phyloP scores from a whole-genome alignment of 2,888 invertebrate genomes.

The Gymnocheta viridis region DNA sequence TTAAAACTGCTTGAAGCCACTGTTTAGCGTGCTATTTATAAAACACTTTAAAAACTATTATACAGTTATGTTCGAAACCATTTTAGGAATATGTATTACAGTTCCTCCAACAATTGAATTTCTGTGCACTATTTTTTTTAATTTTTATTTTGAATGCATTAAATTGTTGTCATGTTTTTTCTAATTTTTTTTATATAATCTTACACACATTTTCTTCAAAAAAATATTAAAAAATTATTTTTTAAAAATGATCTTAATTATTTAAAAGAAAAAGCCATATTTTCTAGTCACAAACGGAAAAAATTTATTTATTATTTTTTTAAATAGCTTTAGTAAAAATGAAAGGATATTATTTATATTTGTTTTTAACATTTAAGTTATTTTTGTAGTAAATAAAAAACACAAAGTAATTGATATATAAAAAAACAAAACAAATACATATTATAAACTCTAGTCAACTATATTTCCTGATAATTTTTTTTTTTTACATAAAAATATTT shows the following conservation, averaged over 20 bases:
- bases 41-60: too few species aligned
- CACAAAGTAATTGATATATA: constrained; percentile 12
- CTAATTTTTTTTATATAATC: not conserved
- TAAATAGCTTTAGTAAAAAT: constrained; percentile 36
- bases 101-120: not conserved
- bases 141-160: not conserved
- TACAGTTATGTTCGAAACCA: too few species aligned
- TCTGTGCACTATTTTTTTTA: not conserved
- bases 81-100: not conserved
- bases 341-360: constrained; percentile 59
- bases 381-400: constrained; percentile 47
- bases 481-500: constrained; percentile 30
- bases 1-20: too few species aligned
- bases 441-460: constrained; percentile 61
- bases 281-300: constrained; percentile 73
- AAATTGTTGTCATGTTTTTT: not conserved
- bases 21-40: too few species aligned
- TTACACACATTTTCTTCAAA: constrained; percentile 49
- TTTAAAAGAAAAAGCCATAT: constrained; percentile 34
- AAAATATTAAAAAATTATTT: constrained; percentile 17
- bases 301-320: constrained; percentile 25
- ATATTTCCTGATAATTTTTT: constrained; percentile 19
- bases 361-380: constrained; percentile 58
- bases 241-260: constrained; percentile 64
- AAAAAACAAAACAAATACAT: constrained; percentile 25